These are phyloP conservation scores for Lasioglossum figueresi DNA, from an alignment of 2,888 invertebrate species.

Conservation along the genomic window DNA sequence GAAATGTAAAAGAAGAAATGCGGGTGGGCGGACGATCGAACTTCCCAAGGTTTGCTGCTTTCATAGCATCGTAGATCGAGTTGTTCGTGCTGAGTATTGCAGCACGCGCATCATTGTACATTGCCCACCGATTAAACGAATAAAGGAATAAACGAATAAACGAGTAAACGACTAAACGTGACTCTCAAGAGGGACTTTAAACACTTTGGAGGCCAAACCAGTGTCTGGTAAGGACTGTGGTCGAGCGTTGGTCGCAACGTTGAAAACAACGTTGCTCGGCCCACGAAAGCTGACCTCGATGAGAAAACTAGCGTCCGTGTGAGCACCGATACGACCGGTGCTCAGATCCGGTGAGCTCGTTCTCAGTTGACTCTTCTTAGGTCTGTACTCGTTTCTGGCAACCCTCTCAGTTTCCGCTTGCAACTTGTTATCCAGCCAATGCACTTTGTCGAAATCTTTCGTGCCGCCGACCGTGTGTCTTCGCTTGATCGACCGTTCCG, in stretches of 20 bases:
- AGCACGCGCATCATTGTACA: not conserved
- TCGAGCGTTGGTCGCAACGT: constrained; percentile 84
- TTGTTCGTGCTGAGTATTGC: not conserved
- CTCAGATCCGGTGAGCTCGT: constrained; percentile 88
- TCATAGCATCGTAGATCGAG: not conserved
- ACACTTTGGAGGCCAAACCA: constrained; percentile 83
- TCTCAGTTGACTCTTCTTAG: constrained; percentile 86
- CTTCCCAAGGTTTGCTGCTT: not conserved
- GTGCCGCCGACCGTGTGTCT: constrained; percentile 97
- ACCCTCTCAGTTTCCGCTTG: constrained; percentile 84
- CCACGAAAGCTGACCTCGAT: constrained; percentile 85
- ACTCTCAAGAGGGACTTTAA: constrained; percentile 86
- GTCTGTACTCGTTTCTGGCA: constrained; percentile 84
- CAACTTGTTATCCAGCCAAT: constrained; percentile 85
- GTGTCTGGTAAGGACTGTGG: constrained; percentile 86
- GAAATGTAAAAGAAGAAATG: constrained; percentile 3
- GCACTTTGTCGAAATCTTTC: constrained; percentile 91
- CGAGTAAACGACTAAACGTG: constrained; percentile 83
- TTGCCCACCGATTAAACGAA: not conserved
- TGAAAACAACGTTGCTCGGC: constrained; percentile 85
- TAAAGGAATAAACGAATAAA: not conserved
- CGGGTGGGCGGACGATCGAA: not conserved
- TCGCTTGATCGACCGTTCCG: constrained; percentile 93
- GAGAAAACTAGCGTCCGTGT: constrained; percentile 82
- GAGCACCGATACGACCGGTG: constrained; percentile 77